phyloP scores from a whole-genome alignment of 1,140 invertebrate genomes.

The Eciton burchellii region DNA sequence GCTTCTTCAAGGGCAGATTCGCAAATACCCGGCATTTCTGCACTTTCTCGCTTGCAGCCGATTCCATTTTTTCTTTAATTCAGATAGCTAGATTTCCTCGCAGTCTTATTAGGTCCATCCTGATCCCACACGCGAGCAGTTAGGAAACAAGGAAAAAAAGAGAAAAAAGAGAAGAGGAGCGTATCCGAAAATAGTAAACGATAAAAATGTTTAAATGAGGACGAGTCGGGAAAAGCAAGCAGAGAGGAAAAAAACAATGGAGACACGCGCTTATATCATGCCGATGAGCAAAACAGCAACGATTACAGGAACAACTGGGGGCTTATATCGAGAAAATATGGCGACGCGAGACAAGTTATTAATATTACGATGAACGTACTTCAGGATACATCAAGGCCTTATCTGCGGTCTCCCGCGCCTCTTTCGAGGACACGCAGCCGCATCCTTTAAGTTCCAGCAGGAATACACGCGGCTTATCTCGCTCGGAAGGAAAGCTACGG shows the following conservation, averaged over 20 bases:
- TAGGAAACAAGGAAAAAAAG: too few species aligned
- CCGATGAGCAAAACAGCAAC: not conserved
- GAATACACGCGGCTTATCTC: conserved; percentile 72
- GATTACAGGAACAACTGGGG: conserved; percentile 62
- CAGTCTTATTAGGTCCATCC: not conserved
- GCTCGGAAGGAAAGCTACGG: conserved; percentile 67
- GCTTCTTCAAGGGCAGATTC: too few species aligned
- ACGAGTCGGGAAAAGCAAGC: not conserved
- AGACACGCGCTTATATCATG: not conserved
- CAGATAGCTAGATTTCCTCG: not conserved
- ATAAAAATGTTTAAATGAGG: not conserved
- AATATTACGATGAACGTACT: conserved; percentile 72
- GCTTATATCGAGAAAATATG: conserved; percentile 47
- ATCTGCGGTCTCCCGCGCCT: conserved; percentile 44
- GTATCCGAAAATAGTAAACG: not conserved
- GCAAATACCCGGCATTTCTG: not conserved
- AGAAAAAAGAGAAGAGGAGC: too few species aligned
- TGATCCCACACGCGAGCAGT: not conserved
- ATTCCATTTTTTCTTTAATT: too few species aligned
- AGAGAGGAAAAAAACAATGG: not conserved
- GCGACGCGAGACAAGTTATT: conserved; percentile 56
- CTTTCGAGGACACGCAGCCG: conserved; percentile 54
- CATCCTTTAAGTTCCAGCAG: conserved; percentile 71
- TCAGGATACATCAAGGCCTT: conserved; percentile 66
- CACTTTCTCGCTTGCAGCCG: too few species aligned